Conservation (phyloP, 2,113 vertebrate genomes). For the Neodon shergylaensis region DNA sequence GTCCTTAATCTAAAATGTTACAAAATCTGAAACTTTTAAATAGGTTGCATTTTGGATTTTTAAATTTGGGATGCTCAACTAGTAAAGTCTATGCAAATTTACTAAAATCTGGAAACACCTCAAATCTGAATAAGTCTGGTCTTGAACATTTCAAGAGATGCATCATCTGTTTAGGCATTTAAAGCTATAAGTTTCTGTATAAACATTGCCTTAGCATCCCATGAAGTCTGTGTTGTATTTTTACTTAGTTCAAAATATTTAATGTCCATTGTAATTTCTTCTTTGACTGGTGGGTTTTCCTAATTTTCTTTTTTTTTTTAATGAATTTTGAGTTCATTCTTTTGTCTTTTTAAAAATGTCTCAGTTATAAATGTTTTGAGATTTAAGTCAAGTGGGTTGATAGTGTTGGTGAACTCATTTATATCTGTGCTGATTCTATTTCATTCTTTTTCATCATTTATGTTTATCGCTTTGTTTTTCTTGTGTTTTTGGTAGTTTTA, state of each 20-base stretch:
- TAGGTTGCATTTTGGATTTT: not conserved
- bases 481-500: not conserved
- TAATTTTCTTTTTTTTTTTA: constrained; percentile 4
- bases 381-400: constrained; percentile 6
- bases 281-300: constrained; percentile 21
- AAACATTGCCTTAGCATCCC: not conserved
- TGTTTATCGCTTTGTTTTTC: not conserved
- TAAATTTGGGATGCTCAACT: not conserved
- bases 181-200: not conserved
- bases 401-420: constrained; percentile 2
- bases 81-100: not conserved
- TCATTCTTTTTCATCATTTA: constrained; percentile 7
- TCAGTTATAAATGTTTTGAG: constrained; percentile 26
- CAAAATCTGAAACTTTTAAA: not conserved
- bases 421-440: not conserved
- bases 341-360: not conserved
- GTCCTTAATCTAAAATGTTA: not conserved
- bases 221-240: constrained; percentile 11
- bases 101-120: not conserved
- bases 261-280: constrained; percentile 21
- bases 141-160: not conserved
- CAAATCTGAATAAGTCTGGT: not conserved
- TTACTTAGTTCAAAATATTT: constrained; percentile 27
- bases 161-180: not conserved
- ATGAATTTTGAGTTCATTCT: not conserved